These are phyloP conservation scores for Pandemis cinnamomeana DNA, from an alignment of 2,888 invertebrate genomes.

Conservation along the genomic window DNA sequence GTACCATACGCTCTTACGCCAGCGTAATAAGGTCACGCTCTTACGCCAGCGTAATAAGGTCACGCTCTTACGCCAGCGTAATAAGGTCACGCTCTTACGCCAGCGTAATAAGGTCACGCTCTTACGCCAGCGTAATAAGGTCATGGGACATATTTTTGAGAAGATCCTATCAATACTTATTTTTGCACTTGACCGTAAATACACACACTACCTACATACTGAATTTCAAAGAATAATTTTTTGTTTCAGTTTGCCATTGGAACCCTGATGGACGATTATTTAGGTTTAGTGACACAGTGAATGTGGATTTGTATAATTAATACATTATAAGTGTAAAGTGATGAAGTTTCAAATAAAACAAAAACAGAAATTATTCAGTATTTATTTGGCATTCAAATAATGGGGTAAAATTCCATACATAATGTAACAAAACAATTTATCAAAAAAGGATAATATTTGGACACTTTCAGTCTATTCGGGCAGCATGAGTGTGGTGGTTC, in stretches of 20 bases:
- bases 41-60: too few relatives aligned
- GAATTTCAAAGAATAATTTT: slow-evolving; percentile 39
- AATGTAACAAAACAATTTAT: slow-evolving; percentile 78
- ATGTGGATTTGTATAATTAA: slow-evolving; percentile 41
- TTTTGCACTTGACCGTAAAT: too few relatives aligned
- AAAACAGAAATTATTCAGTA: slow-evolving; percentile 60
- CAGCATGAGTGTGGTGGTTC: slow-evolving; percentile 57
- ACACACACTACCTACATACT: too few relatives aligned
- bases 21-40: too few relatives aligned
- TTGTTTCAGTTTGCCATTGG: slow-evolving; percentile 97
- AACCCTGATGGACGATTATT: slow-evolving; percentile 99
- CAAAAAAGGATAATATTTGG: slow-evolving; percentile 79
- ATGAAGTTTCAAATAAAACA: slow-evolving; percentile 52
- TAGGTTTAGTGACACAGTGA: slow-evolving; percentile 89
- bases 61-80: too few relatives aligned
- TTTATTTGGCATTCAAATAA: slow-evolving; percentile 84
- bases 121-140: too few relatives aligned
- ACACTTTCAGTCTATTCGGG: slow-evolving; percentile 82
- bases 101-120: too few relatives aligned
- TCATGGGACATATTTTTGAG: too few relatives aligned
- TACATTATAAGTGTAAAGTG: slow-evolving; percentile 32
- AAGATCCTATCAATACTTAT: too few relatives aligned
- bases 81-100: too few relatives aligned
- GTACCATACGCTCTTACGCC: too few relatives aligned
- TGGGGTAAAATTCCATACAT: slow-evolving; percentile 76